Base-by-base conservation (phyloP, 2,888 invertebrate genomes). In the Acronicta leporina region DNA sequence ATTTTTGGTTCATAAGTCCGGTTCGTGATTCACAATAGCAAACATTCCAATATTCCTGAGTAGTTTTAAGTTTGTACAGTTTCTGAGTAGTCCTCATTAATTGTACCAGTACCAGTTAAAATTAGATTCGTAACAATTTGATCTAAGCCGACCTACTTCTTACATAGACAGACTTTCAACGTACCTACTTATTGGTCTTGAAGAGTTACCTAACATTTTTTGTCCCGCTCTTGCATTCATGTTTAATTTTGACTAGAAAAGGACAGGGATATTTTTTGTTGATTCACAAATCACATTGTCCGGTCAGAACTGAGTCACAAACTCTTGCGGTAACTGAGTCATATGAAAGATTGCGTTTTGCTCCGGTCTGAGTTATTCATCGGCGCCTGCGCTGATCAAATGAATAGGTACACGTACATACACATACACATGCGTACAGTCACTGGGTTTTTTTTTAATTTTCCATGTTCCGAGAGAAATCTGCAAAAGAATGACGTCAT, bases 291-390 rank as follows among this genome's bases (percentile, higher is more conserved):
- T 71, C 55, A 35, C 63, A 60, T 69, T 78, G 80, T 80, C 75
- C 80, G 73, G 62, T 70, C 68, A 63, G 70, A 72, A 79, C 78
- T 87, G 88, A 89, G 80, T 89, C 89, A 88, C 80, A 82, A 84
- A 75, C 74, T 82, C 75, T 74, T 79, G 87, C 80, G 88, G 88
- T 86, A 83, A 86, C 79, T 90, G 91, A 90, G 87, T 90, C 90
- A 90, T 81, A 78, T 84, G 83, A 83, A 77, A 81, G 82, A 86
- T 84, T 80, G 85, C 74, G 62, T 74, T 75, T 81, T 57, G 80
- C 70, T 64, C 74, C 75, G 80, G 63, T 74, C 62, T 68, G 63
- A 77, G 77, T 82, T 83, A 82, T 84, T 83, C 83, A 84, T 79
- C 80, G 82, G 83, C 87, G 86, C 86, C 79, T 60, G 70, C 73